phyloP scores from a whole-genome alignment of 2,888 invertebrate genomes.

The Rhyacophila evoluta region DNA sequence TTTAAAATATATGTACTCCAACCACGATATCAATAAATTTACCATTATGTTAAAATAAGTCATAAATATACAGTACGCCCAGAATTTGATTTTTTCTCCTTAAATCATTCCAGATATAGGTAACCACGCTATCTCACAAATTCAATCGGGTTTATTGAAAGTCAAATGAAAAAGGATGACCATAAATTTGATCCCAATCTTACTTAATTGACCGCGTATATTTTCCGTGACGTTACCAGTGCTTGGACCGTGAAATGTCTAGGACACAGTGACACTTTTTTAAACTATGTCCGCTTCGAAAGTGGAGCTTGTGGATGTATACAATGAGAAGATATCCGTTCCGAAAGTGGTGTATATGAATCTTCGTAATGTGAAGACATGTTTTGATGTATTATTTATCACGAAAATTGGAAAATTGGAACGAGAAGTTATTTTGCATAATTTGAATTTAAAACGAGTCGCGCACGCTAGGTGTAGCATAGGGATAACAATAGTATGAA shows the following conservation, averaged over 20 bases:
- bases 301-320: too few relatives aligned
- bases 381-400: too few relatives aligned
- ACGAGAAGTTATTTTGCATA: too few relatives aligned
- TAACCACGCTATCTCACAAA: not conserved
- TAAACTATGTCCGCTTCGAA: too few relatives aligned
- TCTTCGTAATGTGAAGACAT: too few relatives aligned
- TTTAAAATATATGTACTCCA: too few relatives aligned
- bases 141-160: not conserved
- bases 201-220: not conserved
- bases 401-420: too few relatives aligned
- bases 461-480: too few relatives aligned
- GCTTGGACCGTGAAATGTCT: not conserved
- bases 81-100: not conserved
- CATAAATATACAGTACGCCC: not conserved
- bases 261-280: not conserved
- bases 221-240: not conserved
- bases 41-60: not conserved
- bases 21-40: not conserved
- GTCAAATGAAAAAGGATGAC: not conserved
- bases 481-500: too few relatives aligned
- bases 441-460: too few relatives aligned
- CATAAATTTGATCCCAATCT: constrained; percentile 14
- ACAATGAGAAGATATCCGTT: too few relatives aligned
- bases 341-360: too few relatives aligned
- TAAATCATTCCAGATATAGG: not conserved